Percentiles rank a stretch among this genome's conserved stretches.
Evolutionary conservation across 2,797 vertebrate genomes (phyloP).

Genomic region (Brachyrhaphis roseni): DNA sequence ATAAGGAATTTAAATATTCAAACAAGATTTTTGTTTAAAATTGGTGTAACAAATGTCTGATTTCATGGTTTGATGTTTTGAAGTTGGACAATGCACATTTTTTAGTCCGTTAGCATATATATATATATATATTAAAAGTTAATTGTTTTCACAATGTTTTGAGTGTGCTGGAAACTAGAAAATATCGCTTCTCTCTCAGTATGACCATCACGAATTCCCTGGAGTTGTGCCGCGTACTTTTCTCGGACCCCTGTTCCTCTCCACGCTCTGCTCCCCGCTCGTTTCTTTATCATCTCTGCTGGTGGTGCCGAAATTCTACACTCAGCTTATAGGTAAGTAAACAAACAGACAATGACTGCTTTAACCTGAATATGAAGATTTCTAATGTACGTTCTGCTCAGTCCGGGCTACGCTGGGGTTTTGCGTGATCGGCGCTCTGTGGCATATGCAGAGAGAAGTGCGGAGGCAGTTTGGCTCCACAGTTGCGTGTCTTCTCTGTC

Average conservation of each 20-base stretch:
- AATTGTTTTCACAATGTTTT: neutral
- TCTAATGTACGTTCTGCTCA: conserved; percentile 52
- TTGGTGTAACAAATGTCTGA: neutral
- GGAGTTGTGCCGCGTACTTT: conserved; percentile 96
- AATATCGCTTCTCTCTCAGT: conserved; percentile 77
- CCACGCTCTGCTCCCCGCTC: conserved; percentile 82
- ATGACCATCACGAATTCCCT: conserved; percentile 95
- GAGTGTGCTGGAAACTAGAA: neutral
- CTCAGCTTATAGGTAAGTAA: conserved; percentile 86
- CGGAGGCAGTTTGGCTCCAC: conserved; percentile 89
- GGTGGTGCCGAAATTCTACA: conserved; percentile 87
- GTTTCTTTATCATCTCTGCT: conserved; percentile 82
- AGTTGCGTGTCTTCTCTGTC: conserved; percentile 87
- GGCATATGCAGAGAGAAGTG: conserved; percentile 89
- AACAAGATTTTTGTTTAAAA: neutral
- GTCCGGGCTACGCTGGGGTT: conserved; percentile 89
- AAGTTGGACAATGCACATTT: neutral
- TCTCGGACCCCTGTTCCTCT: conserved; percentile 89
- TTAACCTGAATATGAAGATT: neutral
- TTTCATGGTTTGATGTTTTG: neutral
- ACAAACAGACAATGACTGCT: neutral
- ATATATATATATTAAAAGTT: neutral
- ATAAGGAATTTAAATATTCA: neutral
- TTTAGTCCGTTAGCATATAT: neutral
- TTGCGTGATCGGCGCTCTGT: conserved; percentile 85